Base-by-base conservation (phyloP, 2,797 vertebrate species). In the Melanotaenia parkinsoni region DNA sequence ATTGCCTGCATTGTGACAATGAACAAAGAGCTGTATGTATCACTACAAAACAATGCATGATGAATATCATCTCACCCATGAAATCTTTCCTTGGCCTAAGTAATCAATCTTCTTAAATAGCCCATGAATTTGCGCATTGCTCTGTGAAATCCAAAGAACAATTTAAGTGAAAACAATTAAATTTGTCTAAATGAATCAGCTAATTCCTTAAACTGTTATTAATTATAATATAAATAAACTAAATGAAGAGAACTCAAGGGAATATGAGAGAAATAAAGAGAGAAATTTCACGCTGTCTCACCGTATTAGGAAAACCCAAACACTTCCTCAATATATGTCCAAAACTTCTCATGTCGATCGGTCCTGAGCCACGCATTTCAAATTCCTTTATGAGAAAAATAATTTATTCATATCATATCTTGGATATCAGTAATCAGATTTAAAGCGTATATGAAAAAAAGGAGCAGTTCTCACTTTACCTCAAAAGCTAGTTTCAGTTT, bases 61-160 rank as follows among this genome's bases (percentile, higher is more conserved):
- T 73, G 45, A 76, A 80, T 87, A 66, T 83, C 64, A 79, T 68
- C 90, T 90, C 89, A 96, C 94, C 94, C 93, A 95, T 59, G 88
- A 88, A 91, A 96, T 96, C 79, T 72, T 93, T 79, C 92, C 93
- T 80, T 71, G 89, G 77, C 88, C 91, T 82, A 85, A 83, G 72
- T 72, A 94, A 87, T 95, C 94, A 74, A 95, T 95, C 94, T 95
- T 96, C 91, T 91, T 94, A 79, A 96, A 95, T 76, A 95, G 83
- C 62, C 92, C 85, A 89, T 94, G 89, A 88, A 93, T 92, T 86
- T 96, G 86, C 37, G 88, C 82, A 63, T 87, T 86, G 65, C 67
- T 95, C 96, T 96, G 86, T 94, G 75, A 82, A 87, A 86, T 87
- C 74, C 37, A 69, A 66, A 83, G 71, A 87, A 72, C 51, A 74